Percentiles rank a stretch among this genome's conserved stretches.
Evolutionary conservation across 1,140 invertebrate species (phyloP).

Genomic region (Sinonovacula constricta): DNA sequence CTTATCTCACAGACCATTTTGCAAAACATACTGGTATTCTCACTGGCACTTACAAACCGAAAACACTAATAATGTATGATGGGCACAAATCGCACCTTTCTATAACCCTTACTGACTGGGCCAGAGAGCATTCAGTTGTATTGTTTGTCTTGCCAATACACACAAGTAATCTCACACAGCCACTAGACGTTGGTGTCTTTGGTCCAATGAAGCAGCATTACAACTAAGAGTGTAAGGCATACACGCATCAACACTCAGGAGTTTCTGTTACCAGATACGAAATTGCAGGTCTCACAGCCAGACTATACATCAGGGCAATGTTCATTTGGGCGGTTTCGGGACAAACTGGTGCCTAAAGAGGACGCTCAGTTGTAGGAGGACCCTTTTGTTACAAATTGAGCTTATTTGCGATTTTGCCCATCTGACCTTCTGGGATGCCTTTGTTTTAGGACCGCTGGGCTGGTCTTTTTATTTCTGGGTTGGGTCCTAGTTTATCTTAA

Average conservation of each 20-base stretch:
- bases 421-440: no score
- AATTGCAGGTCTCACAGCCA: constrained; percentile 2
- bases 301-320: constrained; percentile 17
- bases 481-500: no score
- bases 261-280: constrained; percentile 21
- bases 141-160: constrained; percentile 59
- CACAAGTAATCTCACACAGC: constrained; percentile 57
- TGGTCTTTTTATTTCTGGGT: no score
- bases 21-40: constrained; percentile 57
- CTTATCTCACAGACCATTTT: constrained; percentile 79
- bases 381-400: no score
- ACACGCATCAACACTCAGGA: not conserved
- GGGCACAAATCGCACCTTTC: constrained; percentile 72
- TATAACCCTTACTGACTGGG: constrained; percentile 46
- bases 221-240: constrained; percentile 25
- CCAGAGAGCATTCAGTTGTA: constrained; percentile 46
- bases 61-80: constrained; percentile 76
- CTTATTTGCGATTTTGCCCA: no score
- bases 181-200: constrained; percentile 56
- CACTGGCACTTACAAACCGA: constrained; percentile 56
- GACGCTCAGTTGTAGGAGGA: no score
- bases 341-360: no score
- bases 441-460: no score
- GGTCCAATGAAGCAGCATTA: constrained; percentile 50
- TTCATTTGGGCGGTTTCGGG: no score